Percentiles rank a stretch among this genome's conserved stretches.
phyloP scores from a whole-genome alignment of 2,888 invertebrate species.

The Megalurothrips usitatus region DNA sequence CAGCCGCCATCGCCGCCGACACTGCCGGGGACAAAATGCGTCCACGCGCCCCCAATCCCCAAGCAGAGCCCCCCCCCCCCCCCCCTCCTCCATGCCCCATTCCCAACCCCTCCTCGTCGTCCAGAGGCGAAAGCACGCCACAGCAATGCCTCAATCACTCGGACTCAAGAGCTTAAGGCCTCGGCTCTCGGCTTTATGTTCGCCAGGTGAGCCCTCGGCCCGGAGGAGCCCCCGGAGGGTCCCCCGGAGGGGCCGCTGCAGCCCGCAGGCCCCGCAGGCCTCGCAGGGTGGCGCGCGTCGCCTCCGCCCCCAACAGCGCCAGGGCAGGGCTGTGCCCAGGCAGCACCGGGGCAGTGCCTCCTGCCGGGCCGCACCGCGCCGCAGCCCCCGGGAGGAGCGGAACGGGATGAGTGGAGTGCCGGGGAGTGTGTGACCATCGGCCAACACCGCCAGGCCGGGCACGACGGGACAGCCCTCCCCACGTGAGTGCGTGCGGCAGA shows the following conservation, averaged over 20 bases:
- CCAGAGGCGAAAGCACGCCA: not conserved
- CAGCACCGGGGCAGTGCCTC: not conserved
- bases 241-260: too few relatives aligned
- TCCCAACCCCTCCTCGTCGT: not conserved
- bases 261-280: too few relatives aligned
- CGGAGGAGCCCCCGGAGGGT: not conserved
- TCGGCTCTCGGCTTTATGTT: not conserved
- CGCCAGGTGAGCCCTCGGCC: slow-evolving; percentile 7
- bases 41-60: too few relatives aligned
- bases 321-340: too few relatives aligned
- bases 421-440: too few relatives aligned
- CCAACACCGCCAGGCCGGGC: too few relatives aligned
- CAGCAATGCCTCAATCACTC: slow-evolving; percentile 21
- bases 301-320: not conserved
- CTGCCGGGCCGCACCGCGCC: not conserved
- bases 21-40: too few relatives aligned
- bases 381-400: too few relatives aligned
- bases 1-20: not conserved
- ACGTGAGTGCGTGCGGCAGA: too few relatives aligned
- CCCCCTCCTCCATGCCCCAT: not conserved
- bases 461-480: too few relatives aligned
- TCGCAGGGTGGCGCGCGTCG: not conserved
- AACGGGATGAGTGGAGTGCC: too few relatives aligned
- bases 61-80: not conserved
- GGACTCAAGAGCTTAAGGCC: slow-evolving; percentile 16